These are phyloP conservation scores for Cacoxenus indagator DNA, from an alignment of 2,888 invertebrate genomes.

Conservation along the genomic window DNA sequence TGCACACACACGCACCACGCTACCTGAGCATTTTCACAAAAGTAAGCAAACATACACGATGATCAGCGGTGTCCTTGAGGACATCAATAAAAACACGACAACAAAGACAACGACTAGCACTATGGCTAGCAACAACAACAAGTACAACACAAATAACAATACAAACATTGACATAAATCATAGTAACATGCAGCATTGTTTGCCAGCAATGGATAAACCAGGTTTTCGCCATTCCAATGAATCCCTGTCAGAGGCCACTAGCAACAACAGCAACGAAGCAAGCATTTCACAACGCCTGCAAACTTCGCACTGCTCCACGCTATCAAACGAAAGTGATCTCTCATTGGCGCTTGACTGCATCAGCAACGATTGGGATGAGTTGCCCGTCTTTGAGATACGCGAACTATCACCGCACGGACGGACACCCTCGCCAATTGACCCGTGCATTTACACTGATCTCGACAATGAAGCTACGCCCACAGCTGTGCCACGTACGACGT, in stretches of 20 bases:
- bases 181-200: not conserved
- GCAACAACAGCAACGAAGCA: not conserved
- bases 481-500: conserved; percentile 26
- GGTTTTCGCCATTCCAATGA: not conserved
- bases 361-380: conserved; percentile 56
- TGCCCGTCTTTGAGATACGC: conserved; percentile 67
- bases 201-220: not conserved
- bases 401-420: conserved; percentile 65
- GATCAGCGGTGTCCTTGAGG: too few species aligned
- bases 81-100: too few species aligned
- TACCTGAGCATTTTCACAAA: too few species aligned
- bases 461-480: conserved; percentile 46
- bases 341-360: conserved; percentile 53
- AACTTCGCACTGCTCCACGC: conserved; percentile 55
- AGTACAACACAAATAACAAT: not conserved
- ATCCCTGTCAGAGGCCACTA: not conserved
- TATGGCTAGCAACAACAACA: too few species aligned
- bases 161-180: not conserved
- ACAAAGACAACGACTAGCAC: too few species aligned
- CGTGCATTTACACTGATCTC: conserved; percentile 37
- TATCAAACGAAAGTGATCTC: conserved; percentile 65
- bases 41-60: too few species aligned
- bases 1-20: too few species aligned
- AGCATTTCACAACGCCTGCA: conserved; percentile 54
- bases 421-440: conserved; percentile 66